These are phyloP conservation scores for Sinocyclocheilus rhinocerous DNA, from an alignment of 2,113 vertebrate genomes.

Conservation along the genomic window DNA sequence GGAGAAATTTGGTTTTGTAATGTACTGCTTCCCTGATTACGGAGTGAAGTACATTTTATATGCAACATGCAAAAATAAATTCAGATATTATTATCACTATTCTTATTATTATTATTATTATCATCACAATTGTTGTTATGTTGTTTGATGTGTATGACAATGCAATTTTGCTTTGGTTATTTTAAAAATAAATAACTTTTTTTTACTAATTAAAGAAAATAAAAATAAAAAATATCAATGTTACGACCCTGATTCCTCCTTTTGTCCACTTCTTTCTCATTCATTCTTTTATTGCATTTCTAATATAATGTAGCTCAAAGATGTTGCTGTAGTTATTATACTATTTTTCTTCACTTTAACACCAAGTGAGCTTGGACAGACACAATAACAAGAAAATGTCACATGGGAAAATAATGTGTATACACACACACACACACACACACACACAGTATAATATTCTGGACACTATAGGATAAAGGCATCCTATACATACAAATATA, in stretches of 20 bases:
- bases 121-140: neutral
- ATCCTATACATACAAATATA: too few species aligned
- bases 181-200: neutral
- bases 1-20: neutral
- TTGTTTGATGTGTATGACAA: neutral
- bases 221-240: neutral
- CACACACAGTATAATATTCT: neutral
- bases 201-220: neutral
- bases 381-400: too few species aligned
- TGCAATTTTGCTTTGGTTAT: neutral
- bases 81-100: neutral
- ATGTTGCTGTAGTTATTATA: neutral
- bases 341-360: too few species aligned
- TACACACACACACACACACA: too few species aligned
- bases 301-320: too few species aligned
- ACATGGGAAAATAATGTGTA: too few species aligned
- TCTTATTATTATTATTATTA: neutral
- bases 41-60: neutral
- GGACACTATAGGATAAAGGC: neutral
- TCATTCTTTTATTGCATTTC: too few species aligned
- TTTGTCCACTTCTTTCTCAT: too few species aligned
- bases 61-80: neutral
- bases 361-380: neutral
- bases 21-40: neutral
- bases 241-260: too few species aligned